Base-by-base conservation (phyloP, 2,113 vertebrate species). In the Centropristis striata region DNA sequence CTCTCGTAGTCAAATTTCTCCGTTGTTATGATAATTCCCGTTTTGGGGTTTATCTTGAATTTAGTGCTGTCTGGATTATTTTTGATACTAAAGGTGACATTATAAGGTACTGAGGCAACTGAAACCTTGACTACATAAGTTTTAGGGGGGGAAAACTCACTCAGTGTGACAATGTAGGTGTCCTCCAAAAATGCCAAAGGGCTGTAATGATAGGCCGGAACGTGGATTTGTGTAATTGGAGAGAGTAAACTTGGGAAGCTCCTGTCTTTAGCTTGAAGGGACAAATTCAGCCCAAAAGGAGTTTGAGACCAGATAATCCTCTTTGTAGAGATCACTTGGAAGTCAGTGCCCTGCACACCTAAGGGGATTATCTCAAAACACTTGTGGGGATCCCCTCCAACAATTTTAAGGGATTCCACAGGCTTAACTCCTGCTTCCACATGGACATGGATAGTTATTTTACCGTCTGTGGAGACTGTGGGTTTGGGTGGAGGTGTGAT, bases 101-200 rank as follows among this genome's bases (percentile, higher is more conserved):
- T 95, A 81, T 94, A 86, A 27, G 94, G 57, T 11, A 53, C 78
- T 8, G 94, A 86, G 7, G 59, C 84, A 41, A 95, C 87, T 41
- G 93, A 96, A 44, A 98, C 95, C 88, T 93, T 92, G 20, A 93
- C 88, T 23, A 98, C 97, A 0, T 96, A 93, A 67, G 92, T 97
- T 81, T 96, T 97, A n/a, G 92, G 93, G 5, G 98, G 98, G 5
- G 96, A 94, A 92, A 96, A 96, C 90, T 99, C 98, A 86, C 95
- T 97, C 27, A 99, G 92, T 16, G 86, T 93, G 23, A 96, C 94
- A 3, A 88, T 92, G 77, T 99, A 99, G 44, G 90, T 64, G 23
- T 96, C 93, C 71, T 96, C 94, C 60, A 96, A 87, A 85, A 99
- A 99, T 13, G 50, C 93, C 76, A 97, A 83, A 0, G 92, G 93